Evolutionary conservation across 2,113 vertebrate species (phyloP), one percentile per base, ranked within the genome.

Genomic region (Notarius quadriscutis): DNA sequence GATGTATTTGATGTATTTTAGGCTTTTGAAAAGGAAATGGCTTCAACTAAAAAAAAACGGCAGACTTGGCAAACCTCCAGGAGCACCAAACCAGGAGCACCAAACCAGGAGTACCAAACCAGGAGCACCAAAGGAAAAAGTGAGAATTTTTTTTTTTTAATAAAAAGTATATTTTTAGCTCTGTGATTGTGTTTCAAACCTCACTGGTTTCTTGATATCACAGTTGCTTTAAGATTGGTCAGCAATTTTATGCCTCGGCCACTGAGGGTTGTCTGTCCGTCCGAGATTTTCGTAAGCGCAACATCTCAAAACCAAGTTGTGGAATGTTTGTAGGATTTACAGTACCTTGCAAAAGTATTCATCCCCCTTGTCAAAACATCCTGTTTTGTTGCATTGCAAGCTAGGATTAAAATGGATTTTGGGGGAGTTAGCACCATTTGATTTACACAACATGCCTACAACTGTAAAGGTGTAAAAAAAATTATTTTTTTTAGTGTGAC

Each of bases 1-100:
- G 12, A 78, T 15, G 41, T 77, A 78, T 79, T 58, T 30, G 14
- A 30, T 87, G 14, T 65, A 79, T 87, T 88, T 14, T n/a, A 95
- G 95, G 93, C 90, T 69, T 95, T 95, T 90, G 81, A 93, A 80
- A 69, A 85, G 0, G 0, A 85, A 77, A 87, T 94, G 10, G 60
- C 0, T 74, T 2, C 0, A 0, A 18, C 51, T 53, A 62, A 87
- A 10, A 1, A 0, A 65, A 12, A 0, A 0, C 0, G 6, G 20
- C 1, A 41, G 18, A 1, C 2, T 11, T 7, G 0, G 18, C 1
- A 27, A 22, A 4, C 2, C 20, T 8, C 4, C 12, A 71, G 22
- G 15, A 74, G 27, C 34, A 2, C 27, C 11, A 17, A 50, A 81
- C 30, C 30, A 30, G 30, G 30, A 30, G 30, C 30, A 30, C 30